Evolutionary conservation across 2,888 invertebrate species (phyloP), one percentile per base, ranked within the genome.

Genomic region (Tridacna gigas): DNA sequence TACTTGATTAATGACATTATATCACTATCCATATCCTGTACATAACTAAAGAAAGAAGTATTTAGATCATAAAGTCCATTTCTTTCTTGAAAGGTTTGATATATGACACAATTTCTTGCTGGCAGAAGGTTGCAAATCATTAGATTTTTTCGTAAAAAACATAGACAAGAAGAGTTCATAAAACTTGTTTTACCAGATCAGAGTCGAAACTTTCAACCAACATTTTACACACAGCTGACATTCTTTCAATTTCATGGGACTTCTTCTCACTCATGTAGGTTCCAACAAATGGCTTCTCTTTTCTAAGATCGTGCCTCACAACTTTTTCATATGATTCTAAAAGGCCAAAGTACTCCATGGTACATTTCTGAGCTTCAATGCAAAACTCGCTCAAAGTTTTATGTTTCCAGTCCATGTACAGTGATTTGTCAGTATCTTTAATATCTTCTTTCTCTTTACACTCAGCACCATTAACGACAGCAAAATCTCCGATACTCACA

Each of bases 201-300:
- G 89, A 79, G 3, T 77, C 61, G 20, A 73, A 63, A 11, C 71
- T 45, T 37, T 79, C 69, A 9, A 89, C 86, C 45, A 94, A 73
- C n/a, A 45, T n/a, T 5, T 90, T 80, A 85, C 93, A 93, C 2
- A 91, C 74, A 12, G 82, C 86, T 12, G 92, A 89, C 93, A 94
- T 93, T 1, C 90, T 76, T 26, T 91, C 90, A 7, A 94, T 91
- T 83, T 94, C 94, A 86, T 94, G 94, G 9, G 83, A 80, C 83
- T 94, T 94, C 89, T 94, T 94, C 51, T 89, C 80, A 56, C 89
- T 89, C 94, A 94, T 94, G 79, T 89, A 91, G 28, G 91, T 83
- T 9, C 82, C 73, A 56, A 91, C 77, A 47, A 22, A 28, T n/a
- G 66, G 28, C 15, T 28, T 13, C 5, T 48, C 22, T 45, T 25